Conservation (phyloP, 2,888 invertebrate species). For the Rhagonycha lutea region DNA sequence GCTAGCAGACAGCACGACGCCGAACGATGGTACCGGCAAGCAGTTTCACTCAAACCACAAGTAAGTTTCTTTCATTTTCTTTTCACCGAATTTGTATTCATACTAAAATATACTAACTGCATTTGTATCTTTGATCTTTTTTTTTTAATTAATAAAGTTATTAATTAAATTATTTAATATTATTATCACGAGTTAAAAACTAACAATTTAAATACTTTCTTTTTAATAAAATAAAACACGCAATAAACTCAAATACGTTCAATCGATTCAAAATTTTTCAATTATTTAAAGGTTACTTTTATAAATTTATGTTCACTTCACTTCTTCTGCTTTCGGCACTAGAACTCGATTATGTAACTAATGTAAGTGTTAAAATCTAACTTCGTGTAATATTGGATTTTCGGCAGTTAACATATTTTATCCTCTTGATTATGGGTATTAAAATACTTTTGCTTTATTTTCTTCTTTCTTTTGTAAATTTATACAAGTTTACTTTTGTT, state of each 20-base stretch:
- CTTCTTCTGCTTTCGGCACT: neutral
- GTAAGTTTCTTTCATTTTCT: constrained; percentile 40
- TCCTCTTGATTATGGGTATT: neutral
- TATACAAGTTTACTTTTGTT: neutral
- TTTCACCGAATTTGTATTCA: neutral
- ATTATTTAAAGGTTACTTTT: neutral
- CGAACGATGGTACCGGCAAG: constrained; percentile 85
- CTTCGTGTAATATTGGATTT: neutral
- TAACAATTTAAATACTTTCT: no score
- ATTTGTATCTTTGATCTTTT: neutral
- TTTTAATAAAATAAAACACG: no score
- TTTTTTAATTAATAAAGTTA: no score
- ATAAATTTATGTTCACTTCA: neutral
- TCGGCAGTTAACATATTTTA: neutral
- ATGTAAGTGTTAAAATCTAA: neutral
- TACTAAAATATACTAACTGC: neutral
- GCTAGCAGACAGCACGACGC: constrained; percentile 81
- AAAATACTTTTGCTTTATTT: neutral
- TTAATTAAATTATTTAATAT: no score
- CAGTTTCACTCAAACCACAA: constrained; percentile 53
- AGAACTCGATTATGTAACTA: neutral
- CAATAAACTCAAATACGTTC: neutral
- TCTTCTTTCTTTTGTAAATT: neutral
- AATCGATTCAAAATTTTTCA: neutral
- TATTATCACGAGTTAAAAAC: no score